These are phyloP conservation scores for Argopecten irradians DNA, from an alignment of 1,140 invertebrate species.

Conservation along the genomic window DNA sequence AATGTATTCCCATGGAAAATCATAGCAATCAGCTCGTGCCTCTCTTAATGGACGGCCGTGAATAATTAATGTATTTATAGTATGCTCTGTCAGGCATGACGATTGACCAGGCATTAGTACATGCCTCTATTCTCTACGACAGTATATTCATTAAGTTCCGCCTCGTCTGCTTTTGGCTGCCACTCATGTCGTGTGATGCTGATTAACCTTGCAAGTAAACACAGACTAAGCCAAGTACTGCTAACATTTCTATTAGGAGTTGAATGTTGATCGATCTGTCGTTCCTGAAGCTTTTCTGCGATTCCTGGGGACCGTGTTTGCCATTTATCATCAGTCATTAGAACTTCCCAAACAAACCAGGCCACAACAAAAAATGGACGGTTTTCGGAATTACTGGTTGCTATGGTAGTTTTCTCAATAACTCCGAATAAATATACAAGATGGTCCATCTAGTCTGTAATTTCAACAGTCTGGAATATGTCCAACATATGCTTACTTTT, in stretches of 20 bases:
- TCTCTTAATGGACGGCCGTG: neutral
- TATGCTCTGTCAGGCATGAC: neutral
- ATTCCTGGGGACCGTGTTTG: neutral
- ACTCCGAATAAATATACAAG: neutral
- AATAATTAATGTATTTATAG: neutral
- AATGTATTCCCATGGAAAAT: neutral
- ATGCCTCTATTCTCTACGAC: too few relatives aligned
- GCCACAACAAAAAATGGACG: neutral
- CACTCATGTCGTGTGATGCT: neutral
- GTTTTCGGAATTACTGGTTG: neutral
- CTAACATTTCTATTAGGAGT: neutral
- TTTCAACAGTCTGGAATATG: neutral
- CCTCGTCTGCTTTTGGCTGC: neutral
- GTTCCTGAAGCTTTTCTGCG: neutral
- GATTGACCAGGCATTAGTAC: neutral
- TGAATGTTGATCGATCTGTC: neutral
- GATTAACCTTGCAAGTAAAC: neutral
- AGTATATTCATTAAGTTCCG: too few relatives aligned
- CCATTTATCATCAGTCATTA: neutral
- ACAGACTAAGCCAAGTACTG: neutral
- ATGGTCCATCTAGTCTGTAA: neutral
- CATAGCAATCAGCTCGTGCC: neutral
- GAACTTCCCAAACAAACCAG: neutral
- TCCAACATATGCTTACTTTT: conserved; percentile 18
- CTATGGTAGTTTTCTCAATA: neutral